Conservation (phyloP, 2,113 vertebrate genomes). For the Microtus richardsoni region DNA sequence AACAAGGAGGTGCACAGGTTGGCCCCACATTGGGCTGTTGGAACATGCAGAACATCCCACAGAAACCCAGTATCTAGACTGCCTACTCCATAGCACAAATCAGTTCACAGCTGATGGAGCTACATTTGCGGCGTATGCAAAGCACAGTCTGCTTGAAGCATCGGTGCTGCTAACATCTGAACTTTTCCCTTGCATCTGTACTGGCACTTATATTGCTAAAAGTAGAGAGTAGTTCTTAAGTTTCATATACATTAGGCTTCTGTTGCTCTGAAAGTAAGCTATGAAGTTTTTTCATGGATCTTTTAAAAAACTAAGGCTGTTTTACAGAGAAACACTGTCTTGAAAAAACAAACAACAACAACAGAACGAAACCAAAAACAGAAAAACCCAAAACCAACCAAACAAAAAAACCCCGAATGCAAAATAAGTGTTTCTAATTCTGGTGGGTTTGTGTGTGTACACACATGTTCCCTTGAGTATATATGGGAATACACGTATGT, state of each 20-base stretch:
- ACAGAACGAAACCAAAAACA: too few species aligned
- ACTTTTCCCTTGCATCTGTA: neutral
- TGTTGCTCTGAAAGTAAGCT: slow-evolving; percentile 32
- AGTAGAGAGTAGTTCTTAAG: neutral
- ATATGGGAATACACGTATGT: neutral
- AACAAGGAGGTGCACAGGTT: neutral
- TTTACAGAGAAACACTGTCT: too few species aligned
- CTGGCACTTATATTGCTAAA: neutral
- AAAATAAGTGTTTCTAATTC: neutral
- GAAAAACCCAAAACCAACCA: too few species aligned
- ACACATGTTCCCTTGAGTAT: neutral
- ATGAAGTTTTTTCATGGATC: neutral
- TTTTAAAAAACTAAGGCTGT: neutral
- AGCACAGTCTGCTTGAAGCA: neutral
- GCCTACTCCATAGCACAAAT: neutral
- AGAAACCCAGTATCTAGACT: neutral
- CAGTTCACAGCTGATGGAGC: neutral
- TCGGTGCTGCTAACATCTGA: neutral
- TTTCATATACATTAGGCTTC: neutral
- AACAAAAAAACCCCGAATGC: neutral
- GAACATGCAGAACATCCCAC: neutral
- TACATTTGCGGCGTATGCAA: neutral
- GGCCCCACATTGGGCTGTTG: neutral
- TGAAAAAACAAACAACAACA: too few species aligned
- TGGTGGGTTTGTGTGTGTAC: neutral